Evolutionary conservation across 2,888 invertebrate species (phyloP), one percentile per base, ranked within the genome.

Genomic region (Sarcophaga variegata): DNA sequence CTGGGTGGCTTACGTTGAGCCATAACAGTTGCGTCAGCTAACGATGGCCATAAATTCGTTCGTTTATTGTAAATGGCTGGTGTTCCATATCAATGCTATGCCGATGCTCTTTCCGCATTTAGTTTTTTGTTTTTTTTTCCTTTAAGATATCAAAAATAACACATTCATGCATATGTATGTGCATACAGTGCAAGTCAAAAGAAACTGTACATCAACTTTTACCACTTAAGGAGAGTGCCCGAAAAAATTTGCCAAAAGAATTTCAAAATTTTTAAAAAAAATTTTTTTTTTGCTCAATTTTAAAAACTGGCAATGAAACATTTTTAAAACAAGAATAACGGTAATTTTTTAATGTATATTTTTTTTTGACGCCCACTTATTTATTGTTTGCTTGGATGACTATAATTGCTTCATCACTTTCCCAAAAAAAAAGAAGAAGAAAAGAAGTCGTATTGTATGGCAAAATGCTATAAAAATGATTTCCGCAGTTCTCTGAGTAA

Each of bases 381-480:
- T 25, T 8, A 64, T 79, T 69, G 83, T 80, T 79, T 37, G 79
- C 54, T 70, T 80, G 69, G 69, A 60, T 84, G 83, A 71, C 64
- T 76, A 20, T 78, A 81, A 81, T 69, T 75, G 79, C 75, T 83
- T 75, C 70, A 83, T 79, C 79, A 79, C 59, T 70, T 79, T 47
- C 83, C 63, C 49, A 79, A 79, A 76, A 69, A 76, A 69, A 79
- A 70, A 59, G 20, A 82, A 71, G 14, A 75, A 76, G 17, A 17
- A 54, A 0, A 54, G 4, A 54, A 54, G 54, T 14, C 37, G 17
- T 5, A 54, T 54, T 27, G 71, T 77, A 72, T 66, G 62, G 47
- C 75, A 80, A 85, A 85, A 70, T 80, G 76, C 80, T 49, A 76
- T 83, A 86, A 86, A 86, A 86, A 86, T 76, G 82, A 86, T 86